Percentiles rank a stretch among this genome's conserved stretches.
These are phyloP conservation scores for Macrophya annulata DNA, from an alignment of 2,888 invertebrate species.

Conservation along the genomic window DNA sequence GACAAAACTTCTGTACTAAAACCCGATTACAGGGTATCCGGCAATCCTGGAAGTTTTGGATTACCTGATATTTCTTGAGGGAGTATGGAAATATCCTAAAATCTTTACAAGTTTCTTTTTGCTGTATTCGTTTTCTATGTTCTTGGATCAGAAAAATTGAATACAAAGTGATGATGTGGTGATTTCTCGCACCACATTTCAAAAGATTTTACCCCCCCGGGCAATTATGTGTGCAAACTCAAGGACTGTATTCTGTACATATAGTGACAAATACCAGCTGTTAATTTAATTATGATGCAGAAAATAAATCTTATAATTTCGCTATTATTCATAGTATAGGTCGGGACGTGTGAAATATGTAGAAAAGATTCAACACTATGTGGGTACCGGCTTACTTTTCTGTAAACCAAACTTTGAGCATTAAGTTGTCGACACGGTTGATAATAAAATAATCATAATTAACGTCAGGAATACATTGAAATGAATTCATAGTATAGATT, in stretches of 20 bases:
- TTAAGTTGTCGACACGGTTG: no score
- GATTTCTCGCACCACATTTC: background rate
- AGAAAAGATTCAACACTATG: background rate
- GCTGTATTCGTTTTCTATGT: no score
- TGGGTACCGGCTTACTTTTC: background rate
- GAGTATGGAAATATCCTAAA: no score
- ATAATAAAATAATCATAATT: background rate
- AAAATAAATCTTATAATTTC: slow-evolving; percentile 4
- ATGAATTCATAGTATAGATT: background rate
- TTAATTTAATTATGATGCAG: slow-evolving; percentile 37
- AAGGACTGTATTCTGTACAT: slow-evolving; percentile 67
- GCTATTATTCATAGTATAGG: background rate
- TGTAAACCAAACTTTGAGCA: background rate
- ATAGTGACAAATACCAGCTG: slow-evolving; percentile 61
- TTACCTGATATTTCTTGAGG: no score
- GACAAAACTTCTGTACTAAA: no score
- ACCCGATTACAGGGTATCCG: no score
- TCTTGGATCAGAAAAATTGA: no score
- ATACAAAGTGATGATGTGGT: background rate
- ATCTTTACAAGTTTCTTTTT: no score
- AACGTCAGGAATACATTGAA: background rate
- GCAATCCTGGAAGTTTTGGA: no score
- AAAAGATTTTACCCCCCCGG: slow-evolving; percentile 54
- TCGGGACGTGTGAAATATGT: background rate
- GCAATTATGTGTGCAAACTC: slow-evolving; percentile 66